phyloP scores from a whole-genome alignment of 2,113 vertebrate species.

The Otis tarda region DNA sequence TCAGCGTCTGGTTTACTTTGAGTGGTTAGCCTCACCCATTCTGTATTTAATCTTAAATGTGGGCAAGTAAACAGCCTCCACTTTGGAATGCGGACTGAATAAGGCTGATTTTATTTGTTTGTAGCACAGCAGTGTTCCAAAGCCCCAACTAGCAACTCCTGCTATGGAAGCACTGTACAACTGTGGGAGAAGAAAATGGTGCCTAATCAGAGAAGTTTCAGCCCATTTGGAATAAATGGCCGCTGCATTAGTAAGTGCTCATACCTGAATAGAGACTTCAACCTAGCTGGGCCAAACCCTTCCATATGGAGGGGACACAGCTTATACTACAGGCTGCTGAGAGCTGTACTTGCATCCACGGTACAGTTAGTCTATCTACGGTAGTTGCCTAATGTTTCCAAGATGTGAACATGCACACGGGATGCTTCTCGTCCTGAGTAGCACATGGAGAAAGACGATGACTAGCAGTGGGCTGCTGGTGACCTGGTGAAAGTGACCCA shows the following conservation, averaged over 20 bases:
- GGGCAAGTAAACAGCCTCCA: not conserved
- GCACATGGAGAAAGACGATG: not conserved
- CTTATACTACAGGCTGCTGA: not conserved
- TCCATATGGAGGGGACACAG: not conserved
- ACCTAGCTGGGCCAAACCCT: not conserved
- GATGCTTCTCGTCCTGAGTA: not conserved
- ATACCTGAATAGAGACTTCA: not conserved
- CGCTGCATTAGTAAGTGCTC: not conserved
- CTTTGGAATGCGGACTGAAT: not conserved
- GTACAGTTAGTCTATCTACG: fast-evolving
- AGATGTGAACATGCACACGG: not conserved
- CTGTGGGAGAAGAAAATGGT: not conserved
- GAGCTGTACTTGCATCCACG: not conserved
- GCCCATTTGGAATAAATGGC: not conserved
- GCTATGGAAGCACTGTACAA: not conserved
- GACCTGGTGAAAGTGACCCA: not conserved
- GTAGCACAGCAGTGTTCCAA: not conserved
- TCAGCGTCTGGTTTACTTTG: not conserved
- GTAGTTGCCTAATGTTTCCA: not conserved
- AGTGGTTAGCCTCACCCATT: not conserved
- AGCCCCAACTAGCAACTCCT: not conserved
- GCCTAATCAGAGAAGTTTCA: not conserved
- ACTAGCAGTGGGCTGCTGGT: not conserved
- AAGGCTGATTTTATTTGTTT: not conserved
- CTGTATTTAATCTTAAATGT: not conserved